These are phyloP conservation scores for Myopa tessellatipennis DNA, from an alignment of 2,888 invertebrate species.

Conservation along the genomic window DNA sequence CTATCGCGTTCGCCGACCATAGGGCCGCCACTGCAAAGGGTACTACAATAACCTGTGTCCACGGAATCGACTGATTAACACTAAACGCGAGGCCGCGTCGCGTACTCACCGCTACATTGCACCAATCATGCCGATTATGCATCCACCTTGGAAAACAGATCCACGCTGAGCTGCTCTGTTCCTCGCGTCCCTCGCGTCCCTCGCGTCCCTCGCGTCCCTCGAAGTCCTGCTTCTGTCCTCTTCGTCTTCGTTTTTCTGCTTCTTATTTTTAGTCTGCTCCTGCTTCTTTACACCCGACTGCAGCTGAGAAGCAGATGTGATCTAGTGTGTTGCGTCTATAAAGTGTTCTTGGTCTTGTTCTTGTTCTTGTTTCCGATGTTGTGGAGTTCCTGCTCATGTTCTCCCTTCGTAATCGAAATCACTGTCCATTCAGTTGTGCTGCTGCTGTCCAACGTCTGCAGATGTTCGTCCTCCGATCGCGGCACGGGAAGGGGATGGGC, in stretches of 20 bases:
- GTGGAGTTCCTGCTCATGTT: too few relatives aligned
- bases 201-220: neutral
- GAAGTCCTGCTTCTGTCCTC: neutral
- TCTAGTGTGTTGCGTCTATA: too few relatives aligned
- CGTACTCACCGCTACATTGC: slow-evolving; percentile 68
- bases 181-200: neutral
- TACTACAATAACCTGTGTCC: neutral
- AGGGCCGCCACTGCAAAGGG: slow-evolving; percentile 61
- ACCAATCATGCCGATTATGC: slow-evolving; percentile 57
- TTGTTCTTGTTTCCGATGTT: neutral
- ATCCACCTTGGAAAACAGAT: slow-evolving; percentile 6
- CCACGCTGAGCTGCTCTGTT: slow-evolving; percentile 13
- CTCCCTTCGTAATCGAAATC: too few relatives aligned
- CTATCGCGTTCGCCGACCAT: slow-evolving; percentile 70
- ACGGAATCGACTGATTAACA: neutral
- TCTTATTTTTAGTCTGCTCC: neutral
- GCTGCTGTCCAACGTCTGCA: too few relatives aligned
- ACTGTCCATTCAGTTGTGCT: too few relatives aligned
- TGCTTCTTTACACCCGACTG: too few relatives aligned
- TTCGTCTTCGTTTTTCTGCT: neutral
- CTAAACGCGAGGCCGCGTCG: neutral
- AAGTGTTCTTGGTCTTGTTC: neutral
- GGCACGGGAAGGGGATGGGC: too few relatives aligned
- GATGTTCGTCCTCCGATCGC: too few relatives aligned
- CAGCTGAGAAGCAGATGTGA: too few relatives aligned